Base-by-base conservation (phyloP, 2,113 vertebrate species). In the Penelope pileata region DNA sequence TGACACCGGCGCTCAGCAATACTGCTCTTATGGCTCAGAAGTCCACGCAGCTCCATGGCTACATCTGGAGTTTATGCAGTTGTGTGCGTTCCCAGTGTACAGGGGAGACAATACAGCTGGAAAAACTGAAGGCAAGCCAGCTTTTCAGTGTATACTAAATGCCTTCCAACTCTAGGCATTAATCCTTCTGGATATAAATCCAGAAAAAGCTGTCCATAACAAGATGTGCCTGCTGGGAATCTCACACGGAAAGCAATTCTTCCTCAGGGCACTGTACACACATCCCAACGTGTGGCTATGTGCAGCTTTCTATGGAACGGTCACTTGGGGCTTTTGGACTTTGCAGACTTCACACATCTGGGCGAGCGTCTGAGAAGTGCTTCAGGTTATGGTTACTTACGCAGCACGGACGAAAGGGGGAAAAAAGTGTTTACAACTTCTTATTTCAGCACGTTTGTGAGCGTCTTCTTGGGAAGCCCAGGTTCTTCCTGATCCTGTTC, bases 91-190 rank as follows among this genome's bases (percentile, higher is more conserved):
- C 92, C 95, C 80, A 95, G 85, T 2, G 63, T 38, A 93, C 56
- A 74, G 75, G 81, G 83, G 95, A 97, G 94, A 97, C 77, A 96
- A 95, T 34, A 86, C 97, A 98, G 97, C 96, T 97, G 97, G 97
- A 96, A 96, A 95, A 97, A 95, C 76, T 80, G 96, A 95, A 62
- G 86, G 86, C 91, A 91, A 92, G 90, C 74, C 95, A 97, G 58
- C 79, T 93, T 91, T 64, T 91, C 93, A 95, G 72, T 83, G 76
- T 85, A 87, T 7, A 95, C 86, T 81, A 86, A 96, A 96, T 45
- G 88, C 85, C 80, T 96, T 86, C 94, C 89, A 82, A 78, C 90
- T 86, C 80, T 72, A 94, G 93, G 83, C 87, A 93, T 97, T 96
- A 97, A 97, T 94, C 87, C 88, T 63, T 72, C 73, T 60, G 90